phyloP scores from a whole-genome alignment of 2,113 vertebrate species.

The Empidonax alnorum region DNA sequence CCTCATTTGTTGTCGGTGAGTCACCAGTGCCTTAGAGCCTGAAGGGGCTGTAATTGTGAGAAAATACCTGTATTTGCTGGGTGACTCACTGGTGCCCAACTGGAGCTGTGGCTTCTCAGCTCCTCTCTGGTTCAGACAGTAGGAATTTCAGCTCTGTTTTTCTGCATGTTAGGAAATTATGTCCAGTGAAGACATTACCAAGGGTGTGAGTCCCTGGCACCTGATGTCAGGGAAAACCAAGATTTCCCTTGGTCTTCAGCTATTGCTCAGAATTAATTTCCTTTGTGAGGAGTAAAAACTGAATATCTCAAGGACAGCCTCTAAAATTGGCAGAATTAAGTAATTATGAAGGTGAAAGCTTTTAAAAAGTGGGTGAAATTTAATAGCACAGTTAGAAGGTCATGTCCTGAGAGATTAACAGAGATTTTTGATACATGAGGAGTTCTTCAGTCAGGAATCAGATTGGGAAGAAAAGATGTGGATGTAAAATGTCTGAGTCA shows the following conservation, averaged over 20 bases:
- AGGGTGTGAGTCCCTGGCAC: not conserved
- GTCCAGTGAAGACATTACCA: accelerated
- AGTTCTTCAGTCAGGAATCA: not conserved
- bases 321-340: not conserved
- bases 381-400: not conserved
- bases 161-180: not conserved
- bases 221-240: not conserved
- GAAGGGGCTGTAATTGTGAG: not conserved
- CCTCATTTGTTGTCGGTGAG: not conserved
- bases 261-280: not conserved
- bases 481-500: not conserved
- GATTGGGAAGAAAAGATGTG: not conserved
- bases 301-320: not conserved
- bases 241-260: not conserved
- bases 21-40: not conserved
- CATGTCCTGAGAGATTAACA: not conserved
- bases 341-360: not conserved
- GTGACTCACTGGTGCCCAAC: not conserved
- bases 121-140: not conserved
- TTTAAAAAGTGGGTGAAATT: not conserved
- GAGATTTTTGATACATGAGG: not conserved
- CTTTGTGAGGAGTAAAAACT: not conserved
- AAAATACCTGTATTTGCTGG: not conserved
- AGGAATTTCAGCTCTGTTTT: not conserved
- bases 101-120: not conserved